Evolutionary conservation across 2,797 vertebrate species (phyloP), one percentile per base, ranked within the genome.

Genomic region (Balearica regulorum): DNA sequence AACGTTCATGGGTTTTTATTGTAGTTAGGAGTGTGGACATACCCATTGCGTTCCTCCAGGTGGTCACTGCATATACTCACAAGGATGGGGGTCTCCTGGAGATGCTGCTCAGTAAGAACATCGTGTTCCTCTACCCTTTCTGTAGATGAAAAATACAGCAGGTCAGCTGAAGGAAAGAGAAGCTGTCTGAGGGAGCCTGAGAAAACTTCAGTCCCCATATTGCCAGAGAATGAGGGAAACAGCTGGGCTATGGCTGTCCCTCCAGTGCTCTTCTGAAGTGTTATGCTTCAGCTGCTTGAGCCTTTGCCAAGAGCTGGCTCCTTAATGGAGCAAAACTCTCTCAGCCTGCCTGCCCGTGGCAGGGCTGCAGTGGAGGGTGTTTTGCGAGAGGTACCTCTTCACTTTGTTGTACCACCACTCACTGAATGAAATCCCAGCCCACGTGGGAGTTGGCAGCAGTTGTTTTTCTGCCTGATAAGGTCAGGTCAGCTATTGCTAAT

Each of bases 271-370:
- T 80, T 71, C 55, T 76, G 66, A 87, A 92, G 87, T 44, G 86
- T 68, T 89, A 7, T 12, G 46, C 73, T 89, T 96, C 78, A 76
- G 78, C 93, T 92, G 58, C 58, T 86, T 73, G 70, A 90, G 61
- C 33, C 41, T 83, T 92, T 64, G 73, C 95, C 77, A 90, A 70
- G 62, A 84, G n/a, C 46, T 75, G 65, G 35, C 37, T 95, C 49
- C 70, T 61, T 83, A 86, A 43, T 19, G 84, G 65, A 94, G 80
- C 49, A 93, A 83, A 95, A 35, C 41, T 48, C 33, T 69, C 55
- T 66, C 31, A 66, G 7, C 15, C 51, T 1, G 16, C 22, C 29
- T 77, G 68, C 24, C 82, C 2, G 2, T 57, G 28, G 65, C 76
- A 60, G 61, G 57, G n/a, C 79, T 88, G 49, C 43, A 41, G 49